Evolutionary conservation across 2,888 invertebrate species (phyloP).

Genomic region (Pelosia muscerda): DNA sequence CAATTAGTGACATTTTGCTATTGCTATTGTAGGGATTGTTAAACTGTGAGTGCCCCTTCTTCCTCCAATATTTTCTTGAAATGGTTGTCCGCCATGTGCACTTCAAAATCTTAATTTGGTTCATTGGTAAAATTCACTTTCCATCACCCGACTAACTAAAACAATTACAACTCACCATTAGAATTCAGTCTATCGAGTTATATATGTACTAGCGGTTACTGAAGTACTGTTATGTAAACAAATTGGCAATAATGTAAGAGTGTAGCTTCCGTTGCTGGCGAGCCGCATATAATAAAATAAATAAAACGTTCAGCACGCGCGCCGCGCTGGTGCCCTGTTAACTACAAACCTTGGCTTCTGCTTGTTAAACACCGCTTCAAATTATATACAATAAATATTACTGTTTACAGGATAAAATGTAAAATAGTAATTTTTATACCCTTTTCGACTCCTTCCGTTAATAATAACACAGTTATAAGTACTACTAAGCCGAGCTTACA

Average conservation of each 20-base stretch:
- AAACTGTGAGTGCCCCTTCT: too few species aligned
- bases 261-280: slow-evolving; percentile 63
- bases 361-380: slow-evolving; percentile 63
- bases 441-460: not conserved
- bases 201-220: slow-evolving; percentile 23
- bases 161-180: not conserved
- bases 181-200: slow-evolving; percentile 7
- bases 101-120: too few species aligned
- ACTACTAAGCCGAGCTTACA: not conserved
- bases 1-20: too few species aligned
- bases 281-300: slow-evolving; percentile 76
- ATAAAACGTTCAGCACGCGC: slow-evolving; percentile 72
- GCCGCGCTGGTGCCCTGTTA: slow-evolving; percentile 62
- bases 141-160: not conserved
- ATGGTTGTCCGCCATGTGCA: too few species aligned
- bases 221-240: slow-evolving; percentile 56
- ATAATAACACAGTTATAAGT: not conserved
- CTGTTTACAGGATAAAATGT: not conserved
- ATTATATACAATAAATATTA: slow-evolving; percentile 69
- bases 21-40: too few species aligned
- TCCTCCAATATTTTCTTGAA: too few species aligned
- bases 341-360: slow-evolving; percentile 67
- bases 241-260: slow-evolving; percentile 57
- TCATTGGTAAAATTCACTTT: not conserved
- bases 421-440: slow-evolving; percentile 3